Evolutionary conservation across 53 echinoderm and acorn worm genomes (phyloP).

Genomic region (Echinarachnius parma): DNA sequence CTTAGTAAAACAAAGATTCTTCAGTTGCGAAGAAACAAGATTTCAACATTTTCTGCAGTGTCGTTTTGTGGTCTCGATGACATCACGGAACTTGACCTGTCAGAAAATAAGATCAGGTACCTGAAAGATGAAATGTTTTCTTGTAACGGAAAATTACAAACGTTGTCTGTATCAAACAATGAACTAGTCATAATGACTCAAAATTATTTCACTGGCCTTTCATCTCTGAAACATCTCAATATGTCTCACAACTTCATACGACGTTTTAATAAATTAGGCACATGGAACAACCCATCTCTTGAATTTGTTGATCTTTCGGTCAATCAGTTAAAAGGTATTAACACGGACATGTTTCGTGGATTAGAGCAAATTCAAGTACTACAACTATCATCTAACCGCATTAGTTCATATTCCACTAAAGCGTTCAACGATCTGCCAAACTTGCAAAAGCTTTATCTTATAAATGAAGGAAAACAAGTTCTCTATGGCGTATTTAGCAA

Average conservation of each 20-base stretch:
- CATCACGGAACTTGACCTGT: not conserved
- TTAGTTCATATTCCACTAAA: not conserved
- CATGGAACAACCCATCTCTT: not conserved
- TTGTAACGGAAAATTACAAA: not conserved
- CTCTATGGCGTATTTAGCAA: not conserved
- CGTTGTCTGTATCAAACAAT: not conserved
- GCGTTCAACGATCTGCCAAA: not conserved
- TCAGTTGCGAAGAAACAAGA: not conserved
- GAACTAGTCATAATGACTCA: not conserved
- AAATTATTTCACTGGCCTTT: not conserved
- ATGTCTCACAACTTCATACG: not conserved
- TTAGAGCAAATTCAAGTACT: not conserved
- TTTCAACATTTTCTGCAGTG: not conserved
- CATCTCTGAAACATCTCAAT: conserved; percentile 10
- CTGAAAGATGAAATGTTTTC: not conserved
- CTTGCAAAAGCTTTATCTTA: not conserved
- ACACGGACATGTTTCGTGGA: not conserved
- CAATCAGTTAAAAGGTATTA: not conserved
- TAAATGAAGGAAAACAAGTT: not conserved
- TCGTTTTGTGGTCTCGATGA: not conserved
- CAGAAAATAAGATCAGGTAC: not conserved
- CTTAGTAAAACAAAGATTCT: not conserved
- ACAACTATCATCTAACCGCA: not conserved
- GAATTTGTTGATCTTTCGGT: not conserved
- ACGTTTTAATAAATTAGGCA: not conserved